Evolutionary conservation across 64 coral and sea anemone genomes (phyloP).

Genomic region (Exaiptasia diaphana): DNA sequence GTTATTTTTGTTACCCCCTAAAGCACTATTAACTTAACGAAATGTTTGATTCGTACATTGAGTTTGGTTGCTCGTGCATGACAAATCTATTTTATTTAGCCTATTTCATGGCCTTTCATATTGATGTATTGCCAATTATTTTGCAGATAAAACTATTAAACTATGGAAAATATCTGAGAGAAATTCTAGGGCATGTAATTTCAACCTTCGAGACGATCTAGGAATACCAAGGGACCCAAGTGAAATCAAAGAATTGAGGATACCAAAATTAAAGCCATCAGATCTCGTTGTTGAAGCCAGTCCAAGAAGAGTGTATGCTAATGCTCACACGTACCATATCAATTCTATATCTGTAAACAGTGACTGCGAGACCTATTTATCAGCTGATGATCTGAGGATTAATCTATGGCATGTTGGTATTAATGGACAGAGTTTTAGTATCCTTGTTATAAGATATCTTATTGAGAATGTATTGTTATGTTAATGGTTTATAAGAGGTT

Average conservation of each 20-base stretch:
- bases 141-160: conserved; percentile 92
- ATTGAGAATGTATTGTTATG: too few relatives aligned
- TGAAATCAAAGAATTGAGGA: conserved; percentile 73
- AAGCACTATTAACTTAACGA: too few relatives aligned
- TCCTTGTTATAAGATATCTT: too few relatives aligned
- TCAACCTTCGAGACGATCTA: conserved; percentile 90
- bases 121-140: too few relatives aligned
- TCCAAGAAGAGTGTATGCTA: conserved; percentile 86
- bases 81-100: too few relatives aligned
- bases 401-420: conserved; percentile 98
- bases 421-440: conserved; percentile 99
- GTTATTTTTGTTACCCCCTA: too few relatives aligned
- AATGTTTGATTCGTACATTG: too few relatives aligned
- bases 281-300: conserved; percentile 98
- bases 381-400: conserved; percentile 96
- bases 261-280: conserved; percentile 85
- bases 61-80: too few relatives aligned
- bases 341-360: conserved; percentile 99
- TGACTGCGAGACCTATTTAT: conserved; percentile 98
- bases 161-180: conserved; percentile 99
- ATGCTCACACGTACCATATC: conserved; percentile 98
- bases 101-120: too few relatives aligned
- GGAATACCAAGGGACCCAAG: conserved; percentile 72
- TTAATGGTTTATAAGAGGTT: neutral
- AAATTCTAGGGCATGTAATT: conserved; percentile 63